Percentiles rank a stretch among this genome's conserved stretches.
These are phyloP conservation scores for Bos javanicus DNA, from an alignment of 2,113 vertebrate species.

Conservation along the genomic window DNA sequence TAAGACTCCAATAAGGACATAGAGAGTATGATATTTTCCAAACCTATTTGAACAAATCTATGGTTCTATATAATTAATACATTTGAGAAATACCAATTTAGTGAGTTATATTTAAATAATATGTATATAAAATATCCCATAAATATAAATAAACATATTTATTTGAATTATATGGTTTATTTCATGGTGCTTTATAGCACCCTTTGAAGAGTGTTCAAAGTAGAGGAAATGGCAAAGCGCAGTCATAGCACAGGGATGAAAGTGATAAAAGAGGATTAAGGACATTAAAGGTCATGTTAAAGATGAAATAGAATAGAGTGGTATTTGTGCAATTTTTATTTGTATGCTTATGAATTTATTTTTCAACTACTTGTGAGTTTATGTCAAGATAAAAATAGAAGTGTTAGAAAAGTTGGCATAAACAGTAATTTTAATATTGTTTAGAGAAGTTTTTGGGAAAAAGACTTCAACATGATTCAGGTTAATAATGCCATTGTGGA, in stretches of 20 bases:
- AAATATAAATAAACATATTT: neutral
- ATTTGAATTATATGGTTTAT: neutral
- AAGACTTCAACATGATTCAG: neutral
- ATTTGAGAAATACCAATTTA: neutral
- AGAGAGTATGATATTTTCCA: neutral
- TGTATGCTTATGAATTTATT: neutral
- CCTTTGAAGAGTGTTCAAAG: neutral
- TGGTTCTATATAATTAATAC: neutral
- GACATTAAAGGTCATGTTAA: neutral
- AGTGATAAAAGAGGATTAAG: neutral
- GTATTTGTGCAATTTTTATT: neutral
- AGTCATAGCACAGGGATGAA: neutral
- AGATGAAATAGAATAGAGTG: neutral
- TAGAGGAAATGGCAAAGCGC: neutral
- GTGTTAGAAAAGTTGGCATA: neutral
- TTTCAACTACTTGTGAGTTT: neutral
- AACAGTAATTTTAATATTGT: neutral
- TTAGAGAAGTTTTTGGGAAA: neutral
- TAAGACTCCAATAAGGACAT: neutral
- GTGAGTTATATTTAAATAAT: neutral
- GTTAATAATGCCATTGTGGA: neutral
- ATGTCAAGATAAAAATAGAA: neutral
- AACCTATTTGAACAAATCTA: neutral
- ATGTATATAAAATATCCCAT: neutral
- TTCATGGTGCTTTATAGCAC: neutral